These are phyloP conservation scores for Poeciliopsis paucimaculata DNA, from an alignment of 2,797 vertebrate genomes.

Conservation along the genomic window DNA sequence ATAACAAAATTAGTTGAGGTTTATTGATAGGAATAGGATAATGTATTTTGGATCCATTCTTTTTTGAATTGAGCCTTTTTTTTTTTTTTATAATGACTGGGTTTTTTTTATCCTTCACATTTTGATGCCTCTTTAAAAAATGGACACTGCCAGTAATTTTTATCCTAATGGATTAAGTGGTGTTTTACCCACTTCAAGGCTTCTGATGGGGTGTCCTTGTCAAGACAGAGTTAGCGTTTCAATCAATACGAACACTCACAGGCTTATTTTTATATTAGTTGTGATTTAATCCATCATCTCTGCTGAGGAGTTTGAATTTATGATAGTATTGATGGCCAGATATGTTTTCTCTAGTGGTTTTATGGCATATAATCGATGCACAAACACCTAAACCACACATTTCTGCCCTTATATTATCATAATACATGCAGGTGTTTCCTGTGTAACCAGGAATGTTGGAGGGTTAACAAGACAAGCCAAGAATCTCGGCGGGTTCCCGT, in stretches of 20 bases:
- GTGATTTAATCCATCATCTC: conserved; percentile 41
- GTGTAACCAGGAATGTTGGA: conserved; percentile 16
- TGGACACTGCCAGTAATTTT: conserved; percentile 1
- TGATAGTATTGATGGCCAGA: conserved; percentile 26
- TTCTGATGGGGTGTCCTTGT: conserved; percentile 34
- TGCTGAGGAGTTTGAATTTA: conserved; percentile 9
- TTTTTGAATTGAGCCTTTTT: background rate
- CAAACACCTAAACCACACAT: conserved; percentile 22
- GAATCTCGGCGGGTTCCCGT: conserved; percentile 25
- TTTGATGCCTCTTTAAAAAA: background rate
- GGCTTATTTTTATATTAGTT: conserved; percentile 31
- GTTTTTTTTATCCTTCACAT: background rate
- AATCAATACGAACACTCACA: conserved; percentile 36
- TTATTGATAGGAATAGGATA: background rate
- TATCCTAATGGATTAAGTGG: conserved; percentile 13
- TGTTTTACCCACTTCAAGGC: conserved; percentile 30
- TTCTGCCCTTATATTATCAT: conserved; percentile 34
- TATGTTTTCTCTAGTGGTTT: conserved; percentile 27
- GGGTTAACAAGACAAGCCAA: conserved; percentile 43
- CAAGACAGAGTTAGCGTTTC: conserved; percentile 15
- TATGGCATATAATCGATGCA: conserved; percentile 34
- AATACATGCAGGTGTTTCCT: conserved; percentile 22
- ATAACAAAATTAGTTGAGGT: background rate
- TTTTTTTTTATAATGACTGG: background rate
- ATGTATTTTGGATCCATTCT: background rate